Evolutionary conservation across 1,140 invertebrate genomes (phyloP), one percentile per base, ranked within the genome.

Genomic region (Penaeus chinensis): DNA sequence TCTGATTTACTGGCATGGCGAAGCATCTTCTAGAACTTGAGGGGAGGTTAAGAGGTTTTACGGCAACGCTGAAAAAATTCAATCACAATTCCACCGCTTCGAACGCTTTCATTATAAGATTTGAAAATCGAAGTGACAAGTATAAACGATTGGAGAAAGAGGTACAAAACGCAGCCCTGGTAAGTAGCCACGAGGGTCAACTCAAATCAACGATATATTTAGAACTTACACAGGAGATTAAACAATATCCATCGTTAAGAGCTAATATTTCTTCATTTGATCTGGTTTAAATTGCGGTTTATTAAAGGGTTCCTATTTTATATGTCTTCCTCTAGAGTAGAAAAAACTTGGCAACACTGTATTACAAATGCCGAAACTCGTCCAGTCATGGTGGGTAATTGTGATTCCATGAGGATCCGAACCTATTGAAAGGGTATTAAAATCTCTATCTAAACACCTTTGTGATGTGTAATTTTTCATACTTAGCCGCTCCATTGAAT

Each of bases 401-500:
- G 86, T 87, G 86, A 87, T 87, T 87, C 86, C 86, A 87, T 87
- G 86, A 87, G 86, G 86, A 87, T 87, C 80, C 80, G 80, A 87
- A 87, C 86, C 86, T 82, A 87, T 87, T 87, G 86, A 83, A 87
- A 87, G 86, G 86, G 86, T 65, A 87, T 87, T 87, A 87, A 87
- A 87, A 87, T 87, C 86, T 87, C 86, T 87, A 87, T 87, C 86
- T 83, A 87, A 87, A 87, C 86, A 87, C 86, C 81, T 87, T 87
- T 87, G 86, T 87, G 80, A 83, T 66, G 20, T 27, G 86, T 76
- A 65, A 87, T 87, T 77, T 87, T 87, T 87, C 86, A 87, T 82
- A 87, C 86, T 87, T 87, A 87, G 80, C 62, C 86, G 86, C 80
- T 65, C 80, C 86, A 87, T 87, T 87, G 80, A 82, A 65, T 42